phyloP scores from a whole-genome alignment of 2,888 invertebrate genomes.

The Altica lythri region DNA sequence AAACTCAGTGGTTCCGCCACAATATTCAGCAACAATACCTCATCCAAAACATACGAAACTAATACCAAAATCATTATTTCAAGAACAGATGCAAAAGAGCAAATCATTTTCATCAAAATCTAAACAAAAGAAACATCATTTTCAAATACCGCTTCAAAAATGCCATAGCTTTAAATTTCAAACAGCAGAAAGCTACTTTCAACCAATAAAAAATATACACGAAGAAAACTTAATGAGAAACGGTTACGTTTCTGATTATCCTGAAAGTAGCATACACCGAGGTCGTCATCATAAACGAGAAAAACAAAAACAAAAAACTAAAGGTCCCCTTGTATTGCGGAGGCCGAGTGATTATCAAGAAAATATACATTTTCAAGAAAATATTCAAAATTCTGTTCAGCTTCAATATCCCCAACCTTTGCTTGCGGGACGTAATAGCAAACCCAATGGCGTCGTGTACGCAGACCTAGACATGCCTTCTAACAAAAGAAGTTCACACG shows the following conservation, averaged over 20 bases:
- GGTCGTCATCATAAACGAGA: slow-evolving; percentile 45
- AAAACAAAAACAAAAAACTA: slow-evolving; percentile 51
- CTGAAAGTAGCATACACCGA: slow-evolving; percentile 45
- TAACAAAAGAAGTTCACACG: slow-evolving; percentile 42
- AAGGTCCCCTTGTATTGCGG: slow-evolving; percentile 53
- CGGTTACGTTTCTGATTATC: slow-evolving; percentile 54
- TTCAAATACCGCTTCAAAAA: slow-evolving; percentile 68
- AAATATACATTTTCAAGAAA: slow-evolving; percentile 51
- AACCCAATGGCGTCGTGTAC: slow-evolving; percentile 57
- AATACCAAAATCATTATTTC: slow-evolving; percentile 54
- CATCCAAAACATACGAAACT: slow-evolving; percentile 62
- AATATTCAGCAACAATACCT: slow-evolving; percentile 61
- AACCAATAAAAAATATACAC: slow-evolving; percentile 68
- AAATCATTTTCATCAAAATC: slow-evolving; percentile 55
- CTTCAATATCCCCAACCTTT: slow-evolving; percentile 57
- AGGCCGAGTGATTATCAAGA: slow-evolving; percentile 53
- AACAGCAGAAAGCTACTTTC: slow-evolving; percentile 64
- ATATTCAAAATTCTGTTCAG: slow-evolving; percentile 54
- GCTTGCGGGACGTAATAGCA: slow-evolving; percentile 41
- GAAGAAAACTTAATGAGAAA: slow-evolving; percentile 57
- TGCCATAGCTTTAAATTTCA: slow-evolving; percentile 66
- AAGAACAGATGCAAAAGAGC: slow-evolving; percentile 54
- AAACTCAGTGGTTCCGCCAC: slow-evolving; percentile 59
- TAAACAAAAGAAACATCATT: slow-evolving; percentile 65
- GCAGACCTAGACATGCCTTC: slow-evolving; percentile 58